Evolutionary conservation across 2,888 invertebrate genomes (phyloP), one percentile per base, ranked within the genome.

Genomic region (Caenorhabditis sp.): DNA sequence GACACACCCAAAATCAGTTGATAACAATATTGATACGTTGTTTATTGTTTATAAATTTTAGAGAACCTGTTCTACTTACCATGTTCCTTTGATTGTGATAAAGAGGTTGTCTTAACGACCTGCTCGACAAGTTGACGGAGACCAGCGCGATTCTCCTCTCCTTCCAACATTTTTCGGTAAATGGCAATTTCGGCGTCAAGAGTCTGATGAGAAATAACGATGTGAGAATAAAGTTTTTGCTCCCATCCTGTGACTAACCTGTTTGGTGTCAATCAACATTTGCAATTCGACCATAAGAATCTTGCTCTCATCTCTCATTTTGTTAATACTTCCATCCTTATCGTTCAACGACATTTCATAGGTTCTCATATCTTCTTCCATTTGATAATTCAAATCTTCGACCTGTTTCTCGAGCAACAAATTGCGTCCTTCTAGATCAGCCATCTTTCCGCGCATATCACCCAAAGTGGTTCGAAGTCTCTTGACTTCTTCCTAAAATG

Each of bases 151-250:
- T 88, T 89, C 83, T 90, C 90, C 79, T 91, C 90, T 49, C 90
- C 89, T 83, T 90, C 90, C 82, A 90, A 84, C 85, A 90, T 88
- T 80, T 90, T 90, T 75, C 90, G 88, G 88, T 91, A 90, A 74
- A 90, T 90, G 74, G 90, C 89, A 76, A 90, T 90, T 85, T 90
- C 90, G 66, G 90, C 88, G 85, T 90, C 90, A 68, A 90, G 86
- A 21, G 89, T 89, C 67, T 90, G 57, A 10, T 43, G 58, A 58
- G 10, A 43, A 19, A n/a, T n/a, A 36, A 37, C 4, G n/a, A n/a
- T n/a, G n/a, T n/a, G n/a, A n/a, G n/a, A n/a, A n/a, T 37, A 58
- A 10, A 17, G 12, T 50, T 61, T 51, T 21, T 61, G 19, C 53
- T 51, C 17, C 12, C 12, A 23, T 19, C 19, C 12, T 58, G n/a